phyloP scores from a whole-genome alignment of 2,113 vertebrate genomes.

The Myrmecophaga tridactyla region DNA sequence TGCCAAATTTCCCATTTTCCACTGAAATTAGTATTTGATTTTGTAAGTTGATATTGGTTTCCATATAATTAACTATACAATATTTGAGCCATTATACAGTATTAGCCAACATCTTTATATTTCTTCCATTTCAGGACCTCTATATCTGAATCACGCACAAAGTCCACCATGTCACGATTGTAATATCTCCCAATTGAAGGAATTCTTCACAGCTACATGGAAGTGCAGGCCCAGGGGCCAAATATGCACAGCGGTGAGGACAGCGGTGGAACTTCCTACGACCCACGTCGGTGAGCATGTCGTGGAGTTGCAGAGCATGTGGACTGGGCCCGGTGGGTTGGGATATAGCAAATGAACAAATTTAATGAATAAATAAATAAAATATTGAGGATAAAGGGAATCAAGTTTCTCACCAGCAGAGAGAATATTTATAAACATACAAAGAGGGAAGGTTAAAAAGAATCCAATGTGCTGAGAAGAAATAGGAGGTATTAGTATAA shows the following conservation, averaged over 20 bases:
- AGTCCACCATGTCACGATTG: neutral
- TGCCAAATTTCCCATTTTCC: neutral
- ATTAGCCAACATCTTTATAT: neutral
- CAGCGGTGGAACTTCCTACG: neutral
- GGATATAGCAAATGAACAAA: neutral
- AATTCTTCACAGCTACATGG: neutral
- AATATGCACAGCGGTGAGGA: neutral
- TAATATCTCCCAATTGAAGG: neutral
- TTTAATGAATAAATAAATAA: neutral
- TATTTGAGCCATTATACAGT: neutral
- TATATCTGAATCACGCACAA: neutral
- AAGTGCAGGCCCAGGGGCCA: neutral
- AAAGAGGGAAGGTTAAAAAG: neutral
- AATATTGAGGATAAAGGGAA: neutral
- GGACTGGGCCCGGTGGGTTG: neutral
- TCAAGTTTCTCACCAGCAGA: neutral
- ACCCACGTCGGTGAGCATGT: too few species aligned
- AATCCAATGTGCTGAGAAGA: neutral
- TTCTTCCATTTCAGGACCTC: neutral
- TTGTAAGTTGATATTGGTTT: neutral
- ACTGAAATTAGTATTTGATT: conserved; percentile 8
- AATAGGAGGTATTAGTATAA: neutral
- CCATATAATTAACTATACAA: neutral
- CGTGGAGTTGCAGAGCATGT: neutral
- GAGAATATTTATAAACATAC: neutral